phyloP scores from a whole-genome alignment of 2,797 vertebrate genomes.

The Crax fasciolata region DNA sequence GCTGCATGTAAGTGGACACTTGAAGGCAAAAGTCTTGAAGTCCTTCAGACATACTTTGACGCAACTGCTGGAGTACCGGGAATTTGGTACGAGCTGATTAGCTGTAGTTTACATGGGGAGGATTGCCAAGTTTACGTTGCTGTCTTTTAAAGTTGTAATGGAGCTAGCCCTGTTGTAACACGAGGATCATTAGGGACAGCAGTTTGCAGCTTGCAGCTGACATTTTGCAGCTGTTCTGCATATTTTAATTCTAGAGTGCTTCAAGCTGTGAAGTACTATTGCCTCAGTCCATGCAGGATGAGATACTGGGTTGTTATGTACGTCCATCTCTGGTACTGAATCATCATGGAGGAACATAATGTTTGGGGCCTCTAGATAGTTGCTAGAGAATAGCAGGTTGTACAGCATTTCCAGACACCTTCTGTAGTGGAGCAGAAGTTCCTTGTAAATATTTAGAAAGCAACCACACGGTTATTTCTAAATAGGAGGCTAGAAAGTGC shows the following conservation, averaged over 20 bases:
- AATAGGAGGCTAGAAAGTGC: constrained; percentile 22
- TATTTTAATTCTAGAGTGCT: constrained; percentile 38
- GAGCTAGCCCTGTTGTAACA: constrained; percentile 34
- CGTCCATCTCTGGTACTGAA: constrained; percentile 1
- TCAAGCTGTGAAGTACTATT: constrained; percentile 23
- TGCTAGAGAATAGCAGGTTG: not conserved
- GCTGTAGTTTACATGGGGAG: constrained; percentile 61
- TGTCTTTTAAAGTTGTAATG: constrained; percentile 62
- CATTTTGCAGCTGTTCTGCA: constrained; percentile 53
- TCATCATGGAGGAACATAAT: not conserved
- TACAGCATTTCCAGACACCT: not conserved
- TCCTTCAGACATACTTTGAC: constrained; percentile 58
- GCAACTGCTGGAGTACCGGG: constrained; percentile 65
- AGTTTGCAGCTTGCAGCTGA: constrained; percentile 33
- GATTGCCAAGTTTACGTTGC: constrained; percentile 79
- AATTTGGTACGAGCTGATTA: constrained; percentile 73
- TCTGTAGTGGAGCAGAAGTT: constrained; percentile 8
- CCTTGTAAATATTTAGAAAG: constrained; percentile 43
- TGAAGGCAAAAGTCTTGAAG: not conserved
- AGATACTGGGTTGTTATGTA: constrained; percentile 24
- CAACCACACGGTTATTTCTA: not conserved
- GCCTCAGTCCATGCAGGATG: constrained; percentile 29
- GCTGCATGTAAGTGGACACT: constrained; percentile 36
- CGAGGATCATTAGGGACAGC: constrained; percentile 14
- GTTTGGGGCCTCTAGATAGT: not conserved